Conservation (phyloP, 2,888 invertebrate genomes). For the Bembecia ichneumoniformis region DNA sequence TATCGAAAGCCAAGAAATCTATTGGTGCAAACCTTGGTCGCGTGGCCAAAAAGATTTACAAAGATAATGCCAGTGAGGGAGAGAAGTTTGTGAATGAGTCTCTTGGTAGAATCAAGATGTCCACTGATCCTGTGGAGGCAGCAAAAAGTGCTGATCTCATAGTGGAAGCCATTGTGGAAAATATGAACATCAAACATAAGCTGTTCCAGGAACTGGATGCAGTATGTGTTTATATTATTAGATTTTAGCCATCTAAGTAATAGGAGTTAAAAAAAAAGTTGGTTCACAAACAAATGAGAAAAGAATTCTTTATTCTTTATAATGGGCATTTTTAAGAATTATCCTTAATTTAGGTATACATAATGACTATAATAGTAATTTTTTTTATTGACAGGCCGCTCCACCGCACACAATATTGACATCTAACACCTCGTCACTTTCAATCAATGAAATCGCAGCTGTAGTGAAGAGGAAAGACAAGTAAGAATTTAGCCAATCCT, state of each 20-base stretch:
- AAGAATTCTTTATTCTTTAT: background rate
- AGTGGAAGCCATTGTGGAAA: conserved; percentile 90
- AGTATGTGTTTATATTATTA: conserved; percentile 35
- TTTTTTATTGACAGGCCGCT: conserved; percentile 61
- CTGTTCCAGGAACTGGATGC: conserved; percentile 81
- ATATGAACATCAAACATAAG: conserved; percentile 82
- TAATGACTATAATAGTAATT: no score
- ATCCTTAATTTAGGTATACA: no score
- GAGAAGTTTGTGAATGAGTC: conserved; percentile 78
- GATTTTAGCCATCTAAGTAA: no score
- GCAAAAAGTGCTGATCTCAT: conserved; percentile 81
- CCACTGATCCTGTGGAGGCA: conserved; percentile 73
- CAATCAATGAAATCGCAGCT: conserved; percentile 84
- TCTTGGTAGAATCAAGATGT: conserved; percentile 72
- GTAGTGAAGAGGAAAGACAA: conserved; percentile 80
- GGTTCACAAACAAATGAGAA: background rate
- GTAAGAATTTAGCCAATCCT: conserved; percentile 24
- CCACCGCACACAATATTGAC: conserved; percentile 84
- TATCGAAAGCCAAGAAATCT: conserved; percentile 79
- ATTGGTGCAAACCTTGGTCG: conserved; percentile 80
- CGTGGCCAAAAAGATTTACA: conserved; percentile 83
- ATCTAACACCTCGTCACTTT: conserved; percentile 91
- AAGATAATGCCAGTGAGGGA: conserved; percentile 76
- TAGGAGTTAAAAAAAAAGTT: background rate
- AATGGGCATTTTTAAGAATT: no score